Evolutionary conservation across 2,797 vertebrate species (phyloP), one percentile per base, ranked within the genome.

Genomic region (Falco cherrug): DNA sequence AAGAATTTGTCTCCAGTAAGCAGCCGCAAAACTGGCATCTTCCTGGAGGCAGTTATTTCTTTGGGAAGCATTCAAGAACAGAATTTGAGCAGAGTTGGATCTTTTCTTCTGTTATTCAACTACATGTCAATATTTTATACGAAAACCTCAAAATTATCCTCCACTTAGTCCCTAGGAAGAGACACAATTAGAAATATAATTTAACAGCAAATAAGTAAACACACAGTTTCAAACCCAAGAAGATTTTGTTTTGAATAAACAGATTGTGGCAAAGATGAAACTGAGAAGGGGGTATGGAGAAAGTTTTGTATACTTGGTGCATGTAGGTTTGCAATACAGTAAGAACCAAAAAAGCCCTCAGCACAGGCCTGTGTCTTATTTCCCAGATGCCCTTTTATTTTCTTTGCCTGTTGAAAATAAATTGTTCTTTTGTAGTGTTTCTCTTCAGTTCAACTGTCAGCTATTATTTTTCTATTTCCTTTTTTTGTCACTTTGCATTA

Each of bases 401-500:
- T 93, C 90, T 94, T 84, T 82, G 98, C 97, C 98, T 98, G 98
- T 97, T 98, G 98, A 98, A 98, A 99, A 99, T 90, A 92, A 96
- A 97, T 96, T 96, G 96, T 94, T 95, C 95, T 97, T 97, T 97
- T 97, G 92, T 97, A 83, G 87, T 51, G 51, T 70, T 96, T 95
- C 68, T 70, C 94, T 93, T 95, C 97, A 96, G 70, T 94, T 98
- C 97, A 96, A 99, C 98, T 99, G 98, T 99, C 98, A 98, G 98
- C 98, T 98, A 98, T 98, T 99, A 99, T 98, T 98, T 99, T 98
- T 99, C 98, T 98, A 99, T 99, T 99, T 99, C 99, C 99, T 98
- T 98, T 99, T 98, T 99, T 98, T 99, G 98, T 99, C 98, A 98
- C 98, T 98, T 99, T 98, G 98, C 98, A 99, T 99, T 99, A 99